phyloP scores from a whole-genome alignment of 2,797 vertebrate species.

The Micrastur ruficollis region DNA sequence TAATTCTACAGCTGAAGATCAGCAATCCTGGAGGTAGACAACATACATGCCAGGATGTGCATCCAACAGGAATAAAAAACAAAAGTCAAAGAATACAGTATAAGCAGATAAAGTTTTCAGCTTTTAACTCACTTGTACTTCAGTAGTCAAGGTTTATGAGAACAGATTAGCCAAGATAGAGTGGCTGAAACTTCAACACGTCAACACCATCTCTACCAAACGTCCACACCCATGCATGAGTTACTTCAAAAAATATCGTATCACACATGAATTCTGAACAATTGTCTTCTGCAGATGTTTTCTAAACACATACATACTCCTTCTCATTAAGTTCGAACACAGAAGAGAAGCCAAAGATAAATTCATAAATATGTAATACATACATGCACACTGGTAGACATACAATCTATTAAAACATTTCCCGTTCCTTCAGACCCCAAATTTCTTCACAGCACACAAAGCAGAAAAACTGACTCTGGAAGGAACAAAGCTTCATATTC shows the following conservation, averaged over 20 bases:
- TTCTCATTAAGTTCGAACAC: background rate
- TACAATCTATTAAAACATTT: background rate
- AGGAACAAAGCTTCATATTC: background rate
- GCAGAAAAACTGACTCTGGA: background rate
- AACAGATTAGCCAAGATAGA: background rate
- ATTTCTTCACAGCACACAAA: background rate
- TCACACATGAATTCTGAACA: background rate
- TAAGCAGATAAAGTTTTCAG: background rate
- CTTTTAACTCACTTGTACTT: background rate
- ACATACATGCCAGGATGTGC: background rate
- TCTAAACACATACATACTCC: background rate
- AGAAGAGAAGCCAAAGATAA: background rate
- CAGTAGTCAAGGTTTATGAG: background rate
- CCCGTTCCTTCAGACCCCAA: background rate
- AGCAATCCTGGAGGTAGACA: background rate
- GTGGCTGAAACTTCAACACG: background rate
- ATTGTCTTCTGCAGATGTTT: background rate
- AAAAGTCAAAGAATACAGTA: background rate
- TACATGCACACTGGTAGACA: background rate
- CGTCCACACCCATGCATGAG: background rate
- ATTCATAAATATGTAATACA: background rate
- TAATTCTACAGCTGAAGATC: background rate
- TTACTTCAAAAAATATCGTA: background rate
- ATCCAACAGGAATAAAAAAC: background rate
- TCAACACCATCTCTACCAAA: background rate